phyloP scores from a whole-genome alignment of 64 coral and sea anemone species.

The Platygyra sinensis region DNA sequence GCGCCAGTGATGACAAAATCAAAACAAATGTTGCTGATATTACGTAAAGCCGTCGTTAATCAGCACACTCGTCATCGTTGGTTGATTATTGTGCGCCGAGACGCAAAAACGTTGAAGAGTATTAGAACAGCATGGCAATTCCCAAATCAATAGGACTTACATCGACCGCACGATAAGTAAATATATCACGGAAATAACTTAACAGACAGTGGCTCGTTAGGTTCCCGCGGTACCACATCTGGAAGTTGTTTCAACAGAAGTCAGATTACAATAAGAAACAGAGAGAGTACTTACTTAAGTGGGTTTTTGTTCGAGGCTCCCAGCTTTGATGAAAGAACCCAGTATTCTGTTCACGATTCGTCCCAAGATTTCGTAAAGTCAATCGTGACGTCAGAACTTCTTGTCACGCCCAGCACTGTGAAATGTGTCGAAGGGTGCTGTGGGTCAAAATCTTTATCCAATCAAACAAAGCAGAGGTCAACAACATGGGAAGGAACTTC shows the following conservation, averaged over 20 bases:
- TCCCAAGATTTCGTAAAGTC: neutral
- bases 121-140: neutral
- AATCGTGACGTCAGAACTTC: neutral
- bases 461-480: neutral
- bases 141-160: neutral
- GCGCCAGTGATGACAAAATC: constrained; percentile 19
- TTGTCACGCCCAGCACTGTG: neutral
- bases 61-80: neutral
- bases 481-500: neutral
- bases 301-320: neutral
- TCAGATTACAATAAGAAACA: neutral
- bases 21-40: neutral
- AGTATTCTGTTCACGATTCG: neutral
- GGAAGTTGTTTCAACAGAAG: neutral
- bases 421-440: neutral
- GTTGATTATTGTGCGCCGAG: neutral
- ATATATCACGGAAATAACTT: constrained; percentile 13
- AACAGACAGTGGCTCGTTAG: neutral
- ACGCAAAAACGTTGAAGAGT: neutral
- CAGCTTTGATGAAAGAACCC: neutral
- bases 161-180: constrained; percentile 2
- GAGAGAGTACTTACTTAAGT: neutral
- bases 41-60: neutral
- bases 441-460: neutral
- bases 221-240: neutral